Conservation (phyloP, 2,113 vertebrate genomes). For the Planiliza haematocheilus region DNA sequence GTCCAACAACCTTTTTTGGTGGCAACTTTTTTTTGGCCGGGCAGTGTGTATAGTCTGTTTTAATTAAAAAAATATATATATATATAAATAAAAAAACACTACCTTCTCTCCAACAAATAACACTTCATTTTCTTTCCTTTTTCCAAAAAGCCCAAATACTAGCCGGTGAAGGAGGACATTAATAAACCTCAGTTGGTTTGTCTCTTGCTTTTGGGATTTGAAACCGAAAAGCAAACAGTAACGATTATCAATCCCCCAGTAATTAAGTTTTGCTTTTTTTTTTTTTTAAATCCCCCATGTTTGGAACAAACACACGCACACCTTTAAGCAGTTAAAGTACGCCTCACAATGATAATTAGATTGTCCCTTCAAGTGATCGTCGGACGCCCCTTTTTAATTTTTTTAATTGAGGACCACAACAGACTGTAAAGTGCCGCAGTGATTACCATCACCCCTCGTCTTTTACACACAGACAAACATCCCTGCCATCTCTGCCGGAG, state of each 20-base stretch:
- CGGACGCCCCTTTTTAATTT: constrained; percentile 50
- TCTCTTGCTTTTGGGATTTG: constrained; percentile 11
- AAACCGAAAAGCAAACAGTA: constrained; percentile 22
- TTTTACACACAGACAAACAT: constrained; percentile 26
- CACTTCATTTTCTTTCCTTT: constrained; percentile 25
- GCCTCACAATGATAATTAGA: constrained; percentile 53
- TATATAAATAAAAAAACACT: no score
- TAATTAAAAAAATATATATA: constrained; percentile 14
- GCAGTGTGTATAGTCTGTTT: constrained; percentile 17
- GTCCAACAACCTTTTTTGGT: no score
- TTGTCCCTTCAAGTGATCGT: constrained; percentile 48
- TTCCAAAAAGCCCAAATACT: constrained; percentile 30
- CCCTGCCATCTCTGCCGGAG: constrained; percentile 5
- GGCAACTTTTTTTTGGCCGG: no score
- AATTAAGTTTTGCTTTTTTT: constrained; percentile 26
- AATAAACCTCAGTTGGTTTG: constrained; percentile 36
- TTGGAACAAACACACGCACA: constrained; percentile 18
- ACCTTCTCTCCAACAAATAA: constrained; percentile 19
- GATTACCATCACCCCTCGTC: constrained; percentile 50
- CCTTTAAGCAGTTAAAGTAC: constrained; percentile 38
- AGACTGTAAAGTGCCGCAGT: constrained; percentile 46
- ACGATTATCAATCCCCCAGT: constrained; percentile 40
- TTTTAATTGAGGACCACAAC: constrained; percentile 55
- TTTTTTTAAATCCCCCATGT: constrained; percentile 37
- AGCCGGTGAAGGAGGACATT: constrained; percentile 17